Conservation (phyloP, 2,888 invertebrate genomes). For the Limnephilus marmoratus region DNA sequence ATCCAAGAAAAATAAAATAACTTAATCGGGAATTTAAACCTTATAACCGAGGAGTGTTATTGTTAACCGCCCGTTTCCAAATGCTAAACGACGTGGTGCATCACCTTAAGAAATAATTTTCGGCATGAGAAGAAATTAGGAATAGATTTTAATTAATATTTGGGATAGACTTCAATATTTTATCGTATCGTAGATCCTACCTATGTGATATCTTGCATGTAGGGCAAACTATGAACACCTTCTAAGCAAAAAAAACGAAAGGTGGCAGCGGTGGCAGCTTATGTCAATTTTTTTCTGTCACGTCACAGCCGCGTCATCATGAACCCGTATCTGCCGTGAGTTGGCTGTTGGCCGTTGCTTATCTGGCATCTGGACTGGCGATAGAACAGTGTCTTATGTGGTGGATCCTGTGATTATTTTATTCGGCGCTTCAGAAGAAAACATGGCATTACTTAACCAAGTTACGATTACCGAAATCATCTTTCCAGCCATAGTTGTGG, state of each 20-base stretch:
- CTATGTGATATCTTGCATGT: not conserved
- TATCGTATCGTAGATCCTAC: not conserved
- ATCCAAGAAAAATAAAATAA: no score
- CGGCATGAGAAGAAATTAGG: not conserved
- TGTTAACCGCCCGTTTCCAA: no score
- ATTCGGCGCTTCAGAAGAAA: slow-evolving; percentile 61
- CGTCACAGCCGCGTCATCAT: slow-evolving; percentile 85
- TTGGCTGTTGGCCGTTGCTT: slow-evolving; percentile 60
- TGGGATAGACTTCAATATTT: not conserved
- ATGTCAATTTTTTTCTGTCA: slow-evolving; percentile 72
- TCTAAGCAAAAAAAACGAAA: slow-evolving; percentile 55
- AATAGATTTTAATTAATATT: not conserved
- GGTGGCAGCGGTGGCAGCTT: slow-evolving; percentile 55
- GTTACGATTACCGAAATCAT: slow-evolving; percentile 78
- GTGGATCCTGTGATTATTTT: slow-evolving; percentile 67
- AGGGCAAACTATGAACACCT: slow-evolving; percentile 50
- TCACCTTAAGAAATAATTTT: not conserved
- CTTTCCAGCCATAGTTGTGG: slow-evolving; percentile 78
- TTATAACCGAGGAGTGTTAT: no score
- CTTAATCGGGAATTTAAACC: no score
- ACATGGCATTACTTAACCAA: slow-evolving; percentile 80
- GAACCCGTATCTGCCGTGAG: slow-evolving; percentile 77
- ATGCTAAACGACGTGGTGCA: no score
- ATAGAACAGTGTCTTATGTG: slow-evolving; percentile 67
- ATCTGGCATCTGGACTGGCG: slow-evolving; percentile 60